Evolutionary conservation across 1,140 invertebrate genomes (phyloP).

Genomic region (Tyrophagus putrescentiae): DNA sequence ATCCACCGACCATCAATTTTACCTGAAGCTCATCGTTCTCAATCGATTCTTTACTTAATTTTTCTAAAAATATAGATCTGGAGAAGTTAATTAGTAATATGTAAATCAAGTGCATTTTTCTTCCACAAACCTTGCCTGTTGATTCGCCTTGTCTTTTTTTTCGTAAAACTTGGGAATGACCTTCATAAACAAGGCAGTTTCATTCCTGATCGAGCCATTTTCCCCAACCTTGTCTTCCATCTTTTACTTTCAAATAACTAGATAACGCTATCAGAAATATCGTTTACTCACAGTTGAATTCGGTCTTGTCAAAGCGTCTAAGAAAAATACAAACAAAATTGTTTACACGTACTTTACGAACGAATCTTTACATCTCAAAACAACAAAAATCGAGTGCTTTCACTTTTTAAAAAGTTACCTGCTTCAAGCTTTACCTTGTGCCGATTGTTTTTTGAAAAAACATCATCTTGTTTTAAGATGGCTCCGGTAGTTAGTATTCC

Average conservation of each 20-base stretch:
- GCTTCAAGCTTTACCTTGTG: too few relatives aligned
- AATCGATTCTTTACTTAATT: conserved; percentile 60
- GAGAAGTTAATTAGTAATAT: not conserved
- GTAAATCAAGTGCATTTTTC: not conserved
- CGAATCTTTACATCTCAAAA: not conserved
- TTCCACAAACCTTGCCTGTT: conserved; percentile 3
- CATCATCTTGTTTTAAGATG: not conserved
- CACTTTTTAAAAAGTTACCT: too few relatives aligned
- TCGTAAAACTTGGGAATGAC: conserved; percentile 15
- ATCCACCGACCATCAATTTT: not conserved
- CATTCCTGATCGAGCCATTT: too few relatives aligned
- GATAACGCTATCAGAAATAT: too few relatives aligned
- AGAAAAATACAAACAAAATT: too few relatives aligned
- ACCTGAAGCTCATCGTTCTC: conserved; percentile 72
- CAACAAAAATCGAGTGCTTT: not conserved
- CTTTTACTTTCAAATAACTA: not conserved
- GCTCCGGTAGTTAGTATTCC: conserved; percentile 9
- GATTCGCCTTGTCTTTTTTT: not conserved
- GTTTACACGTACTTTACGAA: not conserved
- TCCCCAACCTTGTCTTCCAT: too few relatives aligned
- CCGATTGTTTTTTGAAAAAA: not conserved
- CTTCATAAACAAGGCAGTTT: not conserved
- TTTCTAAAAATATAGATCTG: conserved; percentile 63
- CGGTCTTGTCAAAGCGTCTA: too few relatives aligned
- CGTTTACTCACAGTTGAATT: too few relatives aligned